Evolutionary conservation across 2,113 vertebrate genomes (phyloP), one percentile per base, ranked within the genome.

Genomic region (Dicerorhinus sumatrensis): DNA sequence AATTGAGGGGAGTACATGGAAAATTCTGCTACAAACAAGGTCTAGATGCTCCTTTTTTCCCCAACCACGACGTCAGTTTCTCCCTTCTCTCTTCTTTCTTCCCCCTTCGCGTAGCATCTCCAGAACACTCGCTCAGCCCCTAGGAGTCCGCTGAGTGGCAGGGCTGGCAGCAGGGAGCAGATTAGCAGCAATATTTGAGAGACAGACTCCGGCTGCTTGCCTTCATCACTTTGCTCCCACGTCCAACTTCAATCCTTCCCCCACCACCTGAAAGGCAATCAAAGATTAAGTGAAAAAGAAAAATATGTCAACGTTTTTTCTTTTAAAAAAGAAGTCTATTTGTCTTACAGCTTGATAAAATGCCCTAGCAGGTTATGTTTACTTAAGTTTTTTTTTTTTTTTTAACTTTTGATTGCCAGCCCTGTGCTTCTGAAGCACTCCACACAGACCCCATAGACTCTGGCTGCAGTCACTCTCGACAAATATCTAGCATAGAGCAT

Each of bases 281-380:
- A 89, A 67, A 92, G 92, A 96, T 76, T 96, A 96, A 89, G 63
- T 36, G 29, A 77, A 92, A 96, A 65, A 58, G 84, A 95, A 96
- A 95, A 89, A 75, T 60, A 91, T 29, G 70, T 46, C 33, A 79
- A 65, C 0, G 0, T 81, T 58, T 94, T 95, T 93, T 89, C 13
- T 88, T 91, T 79, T 56, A 23, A n/a, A 88, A 92, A 73, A 89
- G 75, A 73, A 73, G 42, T 94, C 85, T 86, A 12, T 96, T 97
- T 96, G 89, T 95, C 69, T 96, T 97, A 93, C 8, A 96, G 54
- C 16, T 93, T 91, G 82, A 93, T 89, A 85, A 97, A 93, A 88
- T 93, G 21, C 20, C 65, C 82, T 79, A n/a, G 54, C 56, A 93
- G 39, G 29, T 89, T 97, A 58, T 80, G 21, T 93, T 89, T 93